Conservation (phyloP, 2,797 vertebrate species). For the Lepidocolaptes lacrymiger region DNA sequence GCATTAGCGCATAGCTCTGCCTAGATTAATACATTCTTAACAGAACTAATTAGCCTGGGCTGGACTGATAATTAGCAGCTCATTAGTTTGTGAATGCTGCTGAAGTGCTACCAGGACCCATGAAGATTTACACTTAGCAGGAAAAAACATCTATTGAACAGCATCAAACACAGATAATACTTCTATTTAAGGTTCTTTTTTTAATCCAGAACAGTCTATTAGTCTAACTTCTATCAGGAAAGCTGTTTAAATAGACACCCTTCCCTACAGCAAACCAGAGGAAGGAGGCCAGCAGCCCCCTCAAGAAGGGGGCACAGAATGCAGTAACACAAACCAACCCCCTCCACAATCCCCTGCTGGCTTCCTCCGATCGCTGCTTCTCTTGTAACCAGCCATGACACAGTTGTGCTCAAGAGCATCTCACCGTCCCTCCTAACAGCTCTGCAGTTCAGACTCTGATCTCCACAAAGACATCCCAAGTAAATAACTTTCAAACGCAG, state of each 20-base stretch:
- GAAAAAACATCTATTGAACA: conserved; percentile 49
- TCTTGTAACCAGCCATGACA: neutral
- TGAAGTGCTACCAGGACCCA: conserved; percentile 27
- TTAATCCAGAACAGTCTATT: neutral
- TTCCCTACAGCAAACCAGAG: neutral
- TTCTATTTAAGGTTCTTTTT: neutral
- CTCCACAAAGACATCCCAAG: neutral
- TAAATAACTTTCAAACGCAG: neutral
- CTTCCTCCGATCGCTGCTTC: neutral
- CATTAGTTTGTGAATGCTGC: conserved; percentile 28
- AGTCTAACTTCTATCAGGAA: neutral
- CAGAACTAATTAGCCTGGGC: conserved; percentile 43
- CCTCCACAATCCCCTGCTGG: neutral
- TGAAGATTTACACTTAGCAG: conserved; percentile 31
- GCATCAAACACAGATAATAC: conserved; percentile 7
- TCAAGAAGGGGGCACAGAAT: neutral
- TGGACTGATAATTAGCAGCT: conserved; percentile 35
- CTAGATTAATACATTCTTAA: neutral
- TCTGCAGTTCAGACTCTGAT: neutral
- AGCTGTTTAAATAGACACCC: neutral
- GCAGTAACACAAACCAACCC: neutral
- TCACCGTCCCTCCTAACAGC: neutral
- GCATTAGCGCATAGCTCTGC: neutral
- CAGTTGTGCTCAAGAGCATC: neutral
- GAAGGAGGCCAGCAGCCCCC: neutral